Evolutionary conservation across 2,113 vertebrate species (phyloP).

Genomic region (Pollachius pollachius): DNA sequence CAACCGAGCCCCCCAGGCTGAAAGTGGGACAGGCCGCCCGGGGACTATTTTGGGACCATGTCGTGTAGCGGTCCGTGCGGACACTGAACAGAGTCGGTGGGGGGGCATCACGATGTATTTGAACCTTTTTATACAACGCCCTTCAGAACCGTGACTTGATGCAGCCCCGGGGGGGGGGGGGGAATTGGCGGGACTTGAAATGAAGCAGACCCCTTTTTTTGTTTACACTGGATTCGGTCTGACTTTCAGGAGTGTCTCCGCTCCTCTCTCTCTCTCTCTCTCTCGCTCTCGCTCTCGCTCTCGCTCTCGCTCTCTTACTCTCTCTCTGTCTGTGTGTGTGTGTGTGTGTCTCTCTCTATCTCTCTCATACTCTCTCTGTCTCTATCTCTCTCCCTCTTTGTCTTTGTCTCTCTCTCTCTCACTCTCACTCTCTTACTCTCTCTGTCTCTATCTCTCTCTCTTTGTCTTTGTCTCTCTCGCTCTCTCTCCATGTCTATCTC

Average conservation of each 20-base stretch:
- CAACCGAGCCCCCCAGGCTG: conserved; percentile 2
- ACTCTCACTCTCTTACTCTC: conserved; percentile 58
- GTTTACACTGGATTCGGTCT: conserved; percentile 79
- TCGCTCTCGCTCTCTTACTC: too few species aligned
- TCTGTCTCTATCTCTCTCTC: too few species aligned
- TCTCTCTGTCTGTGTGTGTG: too few species aligned
- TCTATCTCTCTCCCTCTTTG: too few species aligned
- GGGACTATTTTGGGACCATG: conserved; percentile 46
- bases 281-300: too few species aligned
- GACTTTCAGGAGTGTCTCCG: conserved; percentile 73
- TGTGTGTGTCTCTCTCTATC: too few species aligned
- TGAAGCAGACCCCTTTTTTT: conserved; percentile 71
- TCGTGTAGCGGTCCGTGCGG: conserved; percentile 39
- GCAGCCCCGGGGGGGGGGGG: conserved; percentile 70
- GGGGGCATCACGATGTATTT: conserved; percentile 51
- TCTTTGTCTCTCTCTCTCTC: too few species aligned
- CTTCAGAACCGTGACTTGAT: conserved; percentile 72
- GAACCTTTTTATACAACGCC: conserved; percentile 68
- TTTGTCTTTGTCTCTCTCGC: too few species aligned
- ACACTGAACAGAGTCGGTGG: conserved; percentile 61
- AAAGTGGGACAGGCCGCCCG: conserved; percentile 10
- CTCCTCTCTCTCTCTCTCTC: conserved; percentile 38
- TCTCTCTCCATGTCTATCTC: too few species aligned
- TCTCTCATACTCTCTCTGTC: too few species aligned
- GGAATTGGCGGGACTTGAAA: conserved; percentile 63